phyloP scores from a whole-genome alignment of 2,113 vertebrate species.

The Chloropsis hardwickii region DNA sequence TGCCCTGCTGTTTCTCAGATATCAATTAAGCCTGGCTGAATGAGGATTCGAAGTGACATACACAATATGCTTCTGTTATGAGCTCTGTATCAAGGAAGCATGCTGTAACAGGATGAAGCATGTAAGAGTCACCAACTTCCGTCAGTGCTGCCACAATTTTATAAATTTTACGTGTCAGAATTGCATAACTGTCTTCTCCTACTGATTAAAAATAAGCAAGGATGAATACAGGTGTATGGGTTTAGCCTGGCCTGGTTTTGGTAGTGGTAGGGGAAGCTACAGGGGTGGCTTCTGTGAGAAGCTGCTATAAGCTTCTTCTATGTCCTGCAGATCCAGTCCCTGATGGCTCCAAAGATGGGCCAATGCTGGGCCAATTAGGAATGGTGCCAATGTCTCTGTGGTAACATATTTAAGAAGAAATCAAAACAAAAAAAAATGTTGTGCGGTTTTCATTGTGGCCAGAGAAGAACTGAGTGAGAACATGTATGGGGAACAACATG shows the following conservation, averaged over 20 bases:
- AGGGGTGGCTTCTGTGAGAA: neutral
- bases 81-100: neutral
- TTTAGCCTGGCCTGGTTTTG: neutral
- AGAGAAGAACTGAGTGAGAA: neutral
- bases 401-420: neutral
- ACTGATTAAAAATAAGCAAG: neutral
- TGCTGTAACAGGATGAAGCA: neutral
- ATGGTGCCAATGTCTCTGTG: rapidly evolving
- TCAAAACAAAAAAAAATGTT: neutral
- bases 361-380: neutral
- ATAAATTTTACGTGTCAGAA: neutral
- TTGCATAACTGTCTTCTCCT: neutral
- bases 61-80: neutral
- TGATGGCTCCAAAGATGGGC: neutral
- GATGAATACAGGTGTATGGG: neutral
- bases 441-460: neutral
- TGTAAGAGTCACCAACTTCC: neutral
- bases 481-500: too few species aligned
- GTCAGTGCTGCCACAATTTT: neutral
- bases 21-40: neutral
- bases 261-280: neutral
- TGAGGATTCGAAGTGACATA: neutral
- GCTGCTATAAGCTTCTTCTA: neutral
- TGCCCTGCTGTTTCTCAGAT: neutral
- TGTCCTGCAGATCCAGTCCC: neutral